Base-by-base conservation (phyloP, 2,113 vertebrate species). In the Syrmaticus mikado region DNA sequence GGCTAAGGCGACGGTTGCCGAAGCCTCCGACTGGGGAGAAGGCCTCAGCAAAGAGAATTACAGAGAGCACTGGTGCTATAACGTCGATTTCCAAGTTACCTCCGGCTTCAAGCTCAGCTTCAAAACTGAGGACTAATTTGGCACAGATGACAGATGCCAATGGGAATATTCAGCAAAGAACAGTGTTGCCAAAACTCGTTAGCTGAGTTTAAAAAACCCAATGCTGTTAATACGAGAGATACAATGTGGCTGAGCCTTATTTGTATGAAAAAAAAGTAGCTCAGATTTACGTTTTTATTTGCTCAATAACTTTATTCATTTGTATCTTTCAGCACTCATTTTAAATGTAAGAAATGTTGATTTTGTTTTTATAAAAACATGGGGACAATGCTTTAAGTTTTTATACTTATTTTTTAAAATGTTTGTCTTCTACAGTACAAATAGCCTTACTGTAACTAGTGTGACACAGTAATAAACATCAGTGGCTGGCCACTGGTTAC, bases 121-220 rank as follows among this genome's bases (percentile, higher is more conserved):
- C 99, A 97, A 99, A 99, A 98, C 97, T 99, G 97, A 99, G 99
- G 98, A 99, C 99, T 98, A 99, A 99, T 97, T 96, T 99, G 97
- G 98, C 98, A 62, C 98, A 99, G 81, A 99, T 99, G 96, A 99
- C 99, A 2, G 99, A 99, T 85, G 99, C 99, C 97, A 99, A 99
- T 90, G 99, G 99, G 85, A 99, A 99, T 98, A 99, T 99, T 97
- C 99, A 99, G 97, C 98, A 99, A 71, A 98, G 99, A 98, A 99
- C 99, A 90, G 99, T 99, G 90, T 98, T 99, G 98, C 99, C 99
- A 97, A 99, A 99, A 98, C 98, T 99, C 27, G 99, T 99, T 94
- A 99, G 98, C 98, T 99, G 98, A 98, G 97, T 97, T 97, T 93
- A 72, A 96, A 93, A 95, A 96, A 96, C 94, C 92, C 64, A 48